Conservation (phyloP, 2,888 invertebrate genomes). For the Tuberolachnus salignus region DNA sequence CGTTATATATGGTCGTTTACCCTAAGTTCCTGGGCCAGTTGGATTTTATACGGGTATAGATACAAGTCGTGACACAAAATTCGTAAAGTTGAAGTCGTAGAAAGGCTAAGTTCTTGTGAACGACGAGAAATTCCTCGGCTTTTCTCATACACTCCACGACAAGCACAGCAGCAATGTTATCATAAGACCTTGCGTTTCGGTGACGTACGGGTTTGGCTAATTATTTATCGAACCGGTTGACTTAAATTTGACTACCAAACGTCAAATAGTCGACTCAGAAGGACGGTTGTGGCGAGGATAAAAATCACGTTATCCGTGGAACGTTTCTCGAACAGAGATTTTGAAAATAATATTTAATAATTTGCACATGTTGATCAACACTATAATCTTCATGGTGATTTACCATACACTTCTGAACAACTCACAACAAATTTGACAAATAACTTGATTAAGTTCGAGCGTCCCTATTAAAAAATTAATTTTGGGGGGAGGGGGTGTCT, state of each 20-base stretch:
- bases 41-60: slow-evolving; percentile 58
- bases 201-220: slow-evolving; percentile 59
- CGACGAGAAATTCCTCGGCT: slow-evolving; percentile 61
- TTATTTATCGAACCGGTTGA: neutral
- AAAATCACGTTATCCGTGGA: neutral
- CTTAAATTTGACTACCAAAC: slow-evolving; percentile 12
- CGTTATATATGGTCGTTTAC: slow-evolving; percentile 4
- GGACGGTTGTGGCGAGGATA: slow-evolving; percentile 6
- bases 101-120: slow-evolving; percentile 60
- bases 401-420: too few species aligned
- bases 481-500: too few species aligned
- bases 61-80: slow-evolving; percentile 57
- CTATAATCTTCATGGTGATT: too few species aligned
- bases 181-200: slow-evolving; percentile 60
- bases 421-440: too few species aligned
- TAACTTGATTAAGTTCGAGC: too few species aligned
- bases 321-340: neutral
- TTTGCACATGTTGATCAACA: too few species aligned
- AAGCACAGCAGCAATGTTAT: slow-evolving; percentile 60
- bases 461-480: too few species aligned
- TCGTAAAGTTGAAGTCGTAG: slow-evolving; percentile 60
- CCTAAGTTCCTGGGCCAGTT: slow-evolving; percentile 58
- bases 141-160: slow-evolving; percentile 56
- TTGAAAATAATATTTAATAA: too few species aligned
- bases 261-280: neutral